phyloP scores from a whole-genome alignment of 2,113 vertebrate species.

The Pseudolaguvia tuberculata region DNA sequence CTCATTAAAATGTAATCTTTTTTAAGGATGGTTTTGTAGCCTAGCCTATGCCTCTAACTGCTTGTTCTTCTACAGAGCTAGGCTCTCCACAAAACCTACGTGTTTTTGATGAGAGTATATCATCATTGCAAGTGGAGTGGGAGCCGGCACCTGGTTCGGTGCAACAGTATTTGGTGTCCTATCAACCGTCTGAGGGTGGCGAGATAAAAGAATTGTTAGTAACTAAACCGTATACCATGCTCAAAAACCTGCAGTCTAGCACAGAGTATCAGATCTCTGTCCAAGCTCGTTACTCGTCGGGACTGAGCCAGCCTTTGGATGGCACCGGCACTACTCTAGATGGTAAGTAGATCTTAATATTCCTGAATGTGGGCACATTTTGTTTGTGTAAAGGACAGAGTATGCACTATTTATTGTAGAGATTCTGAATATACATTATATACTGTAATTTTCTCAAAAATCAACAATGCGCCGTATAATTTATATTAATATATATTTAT shows the following conservation, averaged over 20 bases:
- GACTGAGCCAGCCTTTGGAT: conserved; percentile 72
- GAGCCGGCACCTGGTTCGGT: conserved; percentile 74
- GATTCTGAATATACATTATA: no score
- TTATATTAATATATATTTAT: no score
- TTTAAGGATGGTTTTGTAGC: background rate
- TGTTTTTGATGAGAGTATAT: conserved; percentile 74
- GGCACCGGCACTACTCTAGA: conserved; percentile 78
- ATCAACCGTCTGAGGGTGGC: conserved; percentile 67
- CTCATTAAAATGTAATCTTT: background rate
- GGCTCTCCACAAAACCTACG: conserved; percentile 75
- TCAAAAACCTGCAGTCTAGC: conserved; percentile 71
- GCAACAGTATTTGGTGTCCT: conserved; percentile 73
- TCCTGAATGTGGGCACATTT: no score
- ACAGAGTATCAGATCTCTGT: conserved; percentile 75
- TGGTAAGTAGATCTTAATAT: conserved; percentile 63
- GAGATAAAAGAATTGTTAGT: conserved; percentile 73
- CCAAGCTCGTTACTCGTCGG: conserved; percentile 75
- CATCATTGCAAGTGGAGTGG: conserved; percentile 78
- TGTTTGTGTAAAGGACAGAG: no score
- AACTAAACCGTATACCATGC: conserved; percentile 61
- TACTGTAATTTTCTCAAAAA: no score
- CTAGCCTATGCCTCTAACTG: background rate
- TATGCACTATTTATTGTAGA: no score
- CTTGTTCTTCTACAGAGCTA: conserved; percentile 60
- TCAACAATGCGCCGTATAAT: no score